Conservation (phyloP, 2,888 invertebrate species). For the Biston stratarius region DNA sequence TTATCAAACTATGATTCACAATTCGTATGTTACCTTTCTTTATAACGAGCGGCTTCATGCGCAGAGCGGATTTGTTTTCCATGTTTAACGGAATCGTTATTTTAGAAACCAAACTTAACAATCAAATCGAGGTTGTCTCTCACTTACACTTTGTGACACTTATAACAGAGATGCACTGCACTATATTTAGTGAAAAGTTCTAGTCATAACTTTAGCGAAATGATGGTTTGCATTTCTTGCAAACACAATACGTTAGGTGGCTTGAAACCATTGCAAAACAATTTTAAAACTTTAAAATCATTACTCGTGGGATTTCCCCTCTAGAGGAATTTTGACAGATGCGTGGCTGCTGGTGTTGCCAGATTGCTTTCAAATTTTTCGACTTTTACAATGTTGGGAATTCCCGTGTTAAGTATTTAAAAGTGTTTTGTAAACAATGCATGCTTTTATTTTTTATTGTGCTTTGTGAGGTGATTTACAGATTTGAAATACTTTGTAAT, state of each 20-base stretch:
- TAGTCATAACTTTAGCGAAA: background rate
- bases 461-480: background rate
- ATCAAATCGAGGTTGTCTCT: slow-evolving; percentile 3
- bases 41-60: background rate
- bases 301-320: slow-evolving; percentile 8
- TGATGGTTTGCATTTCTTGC: background rate
- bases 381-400: background rate
- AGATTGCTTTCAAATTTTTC: background rate
- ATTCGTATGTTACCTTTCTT: slow-evolving; percentile 5
- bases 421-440: background rate
- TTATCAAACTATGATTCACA: background rate
- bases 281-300: background rate
- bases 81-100: background rate
- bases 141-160: background rate
- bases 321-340: background rate
- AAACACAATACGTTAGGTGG: background rate
- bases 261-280: slow-evolving; percentile 3
- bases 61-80: slow-evolving; percentile 6
- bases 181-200: background rate
- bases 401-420: background rate
- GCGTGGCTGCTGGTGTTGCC: background rate
- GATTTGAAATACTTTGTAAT: background rate
- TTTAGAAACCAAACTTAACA: background rate
- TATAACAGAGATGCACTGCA: background rate
- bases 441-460: background rate